A percentile compares a stretch with the other conserved stretches of the same genome.
These are phyloP conservation scores for Tyrophagus putrescentiae DNA, from an alignment of 1,140 invertebrate species.

Conservation along the genomic window DNA sequence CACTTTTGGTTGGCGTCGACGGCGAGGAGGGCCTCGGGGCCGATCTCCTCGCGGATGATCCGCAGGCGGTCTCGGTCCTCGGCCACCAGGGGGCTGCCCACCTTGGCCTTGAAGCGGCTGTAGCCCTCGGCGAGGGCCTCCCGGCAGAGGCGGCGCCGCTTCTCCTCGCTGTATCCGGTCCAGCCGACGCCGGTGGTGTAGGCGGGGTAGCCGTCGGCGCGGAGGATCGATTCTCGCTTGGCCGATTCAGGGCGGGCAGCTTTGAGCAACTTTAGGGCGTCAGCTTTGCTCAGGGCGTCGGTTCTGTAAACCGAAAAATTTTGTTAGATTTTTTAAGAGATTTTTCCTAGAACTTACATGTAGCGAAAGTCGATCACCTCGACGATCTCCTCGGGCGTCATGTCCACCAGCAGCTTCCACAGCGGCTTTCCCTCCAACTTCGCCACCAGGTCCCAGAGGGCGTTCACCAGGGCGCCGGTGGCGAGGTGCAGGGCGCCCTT, in stretches of 20 bases:
- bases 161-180: constrained; percentile 57
- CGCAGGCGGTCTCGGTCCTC: constrained; percentile 50
- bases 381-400: constrained; percentile 63
- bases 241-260: constrained; percentile 35
- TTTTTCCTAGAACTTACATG: constrained; percentile 40
- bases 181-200: constrained; percentile 52
- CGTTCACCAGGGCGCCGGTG: constrained; percentile 69
- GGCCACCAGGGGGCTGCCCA: constrained; percentile 54
- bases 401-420: constrained; percentile 65
- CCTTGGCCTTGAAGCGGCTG: constrained; percentile 69
- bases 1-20: constrained; percentile 83
- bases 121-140: constrained; percentile 59
- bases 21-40: constrained; percentile 51
- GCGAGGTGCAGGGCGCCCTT: constrained; percentile 79
- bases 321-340: constrained; percentile 16
- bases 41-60: constrained; percentile 58
- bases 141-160: constrained; percentile 48
- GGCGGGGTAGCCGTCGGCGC: constrained; percentile 51
- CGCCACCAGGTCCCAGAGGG: constrained; percentile 81
- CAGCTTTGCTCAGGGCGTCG: constrained; percentile 62
- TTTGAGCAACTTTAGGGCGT: constrained; percentile 56
- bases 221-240: constrained; percentile 39
- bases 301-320: constrained; percentile 40
- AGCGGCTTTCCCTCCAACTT: constrained; percentile 64
- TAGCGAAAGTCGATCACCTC: constrained; percentile 74